Conservation (phyloP, 2,113 vertebrate species). For the Etheostoma spectabile region DNA sequence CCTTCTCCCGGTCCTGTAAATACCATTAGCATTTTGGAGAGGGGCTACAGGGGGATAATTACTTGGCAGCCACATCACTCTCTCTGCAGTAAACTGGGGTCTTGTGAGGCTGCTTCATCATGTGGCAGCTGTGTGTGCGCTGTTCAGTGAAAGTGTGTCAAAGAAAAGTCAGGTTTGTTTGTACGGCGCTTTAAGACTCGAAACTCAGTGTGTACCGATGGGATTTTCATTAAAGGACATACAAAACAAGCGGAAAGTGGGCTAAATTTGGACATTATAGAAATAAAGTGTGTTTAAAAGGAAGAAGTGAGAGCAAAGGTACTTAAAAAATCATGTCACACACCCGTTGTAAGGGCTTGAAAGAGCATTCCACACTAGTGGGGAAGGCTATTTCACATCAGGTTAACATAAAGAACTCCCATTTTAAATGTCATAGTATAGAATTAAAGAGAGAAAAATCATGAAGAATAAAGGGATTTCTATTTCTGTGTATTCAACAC, state of each 20-base stretch:
- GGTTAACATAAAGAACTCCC: neutral
- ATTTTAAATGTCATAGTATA: neutral
- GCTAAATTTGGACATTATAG: neutral
- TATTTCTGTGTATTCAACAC: neutral
- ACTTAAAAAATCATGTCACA: neutral
- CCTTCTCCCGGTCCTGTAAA: slow-evolving; percentile 62
- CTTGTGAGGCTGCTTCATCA: slow-evolving; percentile 55
- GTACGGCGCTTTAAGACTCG: slow-evolving; percentile 20
- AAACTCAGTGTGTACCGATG: slow-evolving; percentile 17
- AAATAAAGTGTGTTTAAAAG: neutral
- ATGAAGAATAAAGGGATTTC: neutral
- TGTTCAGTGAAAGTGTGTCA: slow-evolving; percentile 36
- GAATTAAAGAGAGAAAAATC: neutral
- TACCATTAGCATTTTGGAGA: slow-evolving; percentile 71
- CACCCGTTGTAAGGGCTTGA: neutral
- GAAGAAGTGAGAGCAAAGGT: neutral
- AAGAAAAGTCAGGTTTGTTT: slow-evolving; percentile 57
- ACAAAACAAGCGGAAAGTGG: neutral
- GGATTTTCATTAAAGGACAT: slow-evolving; percentile 7
- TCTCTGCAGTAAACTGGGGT: slow-evolving; percentile 45
- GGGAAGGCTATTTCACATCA: neutral
- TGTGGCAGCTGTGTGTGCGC: slow-evolving; percentile 61
- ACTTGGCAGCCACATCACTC: slow-evolving; percentile 38
- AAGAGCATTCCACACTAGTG: neutral
- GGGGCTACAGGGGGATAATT: slow-evolving; percentile 52